A percentile compares a stretch with the other conserved stretches of the same genome.
Conservation (phyloP, 2,113 vertebrate species). For the Canis aureus region DNA sequence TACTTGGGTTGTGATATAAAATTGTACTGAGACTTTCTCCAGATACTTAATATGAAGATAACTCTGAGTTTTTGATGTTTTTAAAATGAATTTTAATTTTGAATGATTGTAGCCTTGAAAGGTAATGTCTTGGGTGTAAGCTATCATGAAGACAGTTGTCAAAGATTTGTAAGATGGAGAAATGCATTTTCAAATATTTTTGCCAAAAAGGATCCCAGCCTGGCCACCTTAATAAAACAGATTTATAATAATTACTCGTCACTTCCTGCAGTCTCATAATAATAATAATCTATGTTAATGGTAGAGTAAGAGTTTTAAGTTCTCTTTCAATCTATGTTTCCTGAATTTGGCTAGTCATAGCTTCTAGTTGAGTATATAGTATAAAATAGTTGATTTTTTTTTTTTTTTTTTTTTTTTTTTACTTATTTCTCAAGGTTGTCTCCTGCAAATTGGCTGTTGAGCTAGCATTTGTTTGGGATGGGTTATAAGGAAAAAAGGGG, state of each 20-base stretch:
- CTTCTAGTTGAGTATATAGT: not conserved
- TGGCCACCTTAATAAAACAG: not conserved
- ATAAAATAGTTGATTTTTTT: not conserved
- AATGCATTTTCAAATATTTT: not conserved
- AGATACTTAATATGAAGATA: not conserved
- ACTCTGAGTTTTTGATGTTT: not conserved
- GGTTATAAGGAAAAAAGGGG: not conserved
- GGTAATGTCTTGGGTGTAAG: not conserved
- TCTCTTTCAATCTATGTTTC: not conserved
- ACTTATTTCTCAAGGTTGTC: not conserved
- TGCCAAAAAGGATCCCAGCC: not conserved
- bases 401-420: not conserved
- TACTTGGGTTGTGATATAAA: not conserved
- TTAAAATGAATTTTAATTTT: constrained; percentile 33
- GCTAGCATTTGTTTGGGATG: not conserved
- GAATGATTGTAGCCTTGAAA: not conserved
- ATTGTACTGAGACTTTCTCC: not conserved
- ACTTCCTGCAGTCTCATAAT: not conserved
- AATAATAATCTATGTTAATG: not conserved
- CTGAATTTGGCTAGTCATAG: not conserved
- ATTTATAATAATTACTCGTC: not conserved
- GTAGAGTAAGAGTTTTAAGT: not conserved
- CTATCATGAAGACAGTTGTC: not conserved
- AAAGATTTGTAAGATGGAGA: not conserved
- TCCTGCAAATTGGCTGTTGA: not conserved